phyloP scores from a whole-genome alignment of 2,888 invertebrate species.

The Athripsodes cinereus region DNA sequence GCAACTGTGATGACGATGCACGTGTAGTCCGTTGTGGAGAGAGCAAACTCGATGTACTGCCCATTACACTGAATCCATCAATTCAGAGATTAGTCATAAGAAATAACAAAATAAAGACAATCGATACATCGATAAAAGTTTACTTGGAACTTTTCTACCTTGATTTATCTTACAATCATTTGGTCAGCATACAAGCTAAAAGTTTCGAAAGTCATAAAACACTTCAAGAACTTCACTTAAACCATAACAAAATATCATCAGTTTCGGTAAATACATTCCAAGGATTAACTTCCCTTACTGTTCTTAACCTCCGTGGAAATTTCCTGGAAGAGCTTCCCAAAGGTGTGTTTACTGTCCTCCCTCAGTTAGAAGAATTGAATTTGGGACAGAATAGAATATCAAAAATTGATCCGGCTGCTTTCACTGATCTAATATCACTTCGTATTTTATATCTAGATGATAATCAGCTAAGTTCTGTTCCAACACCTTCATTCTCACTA shows the following conservation, averaged over 20 bases:
- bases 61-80: constrained; percentile 86
- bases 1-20: constrained; percentile 85
- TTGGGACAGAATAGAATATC: constrained; percentile 81
- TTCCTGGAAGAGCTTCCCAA: constrained; percentile 72
- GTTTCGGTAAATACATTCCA: constrained; percentile 74
- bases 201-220: constrained; percentile 78
- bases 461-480: constrained; percentile 72
- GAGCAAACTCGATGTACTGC: constrained; percentile 81
- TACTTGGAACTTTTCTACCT: constrained; percentile 80
- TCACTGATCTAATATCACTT: constrained; percentile 68
- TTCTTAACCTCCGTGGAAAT: constrained; percentile 75
- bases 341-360: constrained; percentile 66
- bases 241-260: constrained; percentile 78
- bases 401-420: constrained; percentile 69
- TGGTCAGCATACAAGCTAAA: constrained; percentile 72
- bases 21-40: constrained; percentile 80
- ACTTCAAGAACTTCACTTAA: constrained; percentile 74
- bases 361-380: constrained; percentile 77
- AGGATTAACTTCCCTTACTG: constrained; percentile 70
- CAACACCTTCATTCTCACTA: constrained; percentile 65
- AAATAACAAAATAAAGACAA: constrained; percentile 81
- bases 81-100: constrained; percentile 78
- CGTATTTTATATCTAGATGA: constrained; percentile 78
- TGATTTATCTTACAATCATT: constrained; percentile 77
- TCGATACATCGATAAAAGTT: constrained; percentile 85